These are phyloP conservation scores for Pseudorhiza aurosa DNA, from an alignment of 30 jellyfish, hydroid and myxozoan species.

Conservation along the genomic window DNA sequence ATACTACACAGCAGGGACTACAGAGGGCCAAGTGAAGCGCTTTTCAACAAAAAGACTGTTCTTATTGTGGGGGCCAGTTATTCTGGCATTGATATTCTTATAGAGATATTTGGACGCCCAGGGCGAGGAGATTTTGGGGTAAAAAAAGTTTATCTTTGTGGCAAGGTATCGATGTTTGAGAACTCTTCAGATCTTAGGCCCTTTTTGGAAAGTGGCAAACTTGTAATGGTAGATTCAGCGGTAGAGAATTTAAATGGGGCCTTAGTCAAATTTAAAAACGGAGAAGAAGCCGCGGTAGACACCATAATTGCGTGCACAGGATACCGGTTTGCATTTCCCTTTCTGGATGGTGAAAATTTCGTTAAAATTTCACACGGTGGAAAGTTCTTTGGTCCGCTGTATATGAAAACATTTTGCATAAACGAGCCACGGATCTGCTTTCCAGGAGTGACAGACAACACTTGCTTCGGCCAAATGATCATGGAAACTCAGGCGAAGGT, in stretches of 20 bases:
- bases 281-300: neutral
- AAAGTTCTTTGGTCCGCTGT: constrained; percentile 22
- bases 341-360: constrained; percentile 9
- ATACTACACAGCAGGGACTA: constrained; percentile 39
- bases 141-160: constrained; percentile 29
- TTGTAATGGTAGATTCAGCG: constrained; percentile 6
- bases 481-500: constrained; percentile 18
- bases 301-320: constrained; percentile 36
- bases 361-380: neutral
- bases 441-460: constrained; percentile 26
- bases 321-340: constrained; percentile 24
- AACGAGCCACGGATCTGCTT: constrained; percentile 32
- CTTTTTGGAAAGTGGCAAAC: constrained; percentile 10
- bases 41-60: neutral
- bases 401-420: constrained; percentile 20
- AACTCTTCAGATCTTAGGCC: constrained; percentile 20
- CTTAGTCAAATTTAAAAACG: neutral
- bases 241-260: neutral
- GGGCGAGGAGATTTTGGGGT: neutral
- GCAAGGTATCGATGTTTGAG: neutral
- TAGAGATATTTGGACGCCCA: constrained; percentile 28
- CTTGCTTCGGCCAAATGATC: constrained; percentile 14
- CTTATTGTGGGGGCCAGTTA: constrained; percentile 29
- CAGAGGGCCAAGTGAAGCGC: constrained; percentile 10
- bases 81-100: constrained; percentile 43